These are phyloP conservation scores for Stenopsyche tienmushanensis DNA, from an alignment of 1,140 invertebrate species.

Conservation along the genomic window DNA sequence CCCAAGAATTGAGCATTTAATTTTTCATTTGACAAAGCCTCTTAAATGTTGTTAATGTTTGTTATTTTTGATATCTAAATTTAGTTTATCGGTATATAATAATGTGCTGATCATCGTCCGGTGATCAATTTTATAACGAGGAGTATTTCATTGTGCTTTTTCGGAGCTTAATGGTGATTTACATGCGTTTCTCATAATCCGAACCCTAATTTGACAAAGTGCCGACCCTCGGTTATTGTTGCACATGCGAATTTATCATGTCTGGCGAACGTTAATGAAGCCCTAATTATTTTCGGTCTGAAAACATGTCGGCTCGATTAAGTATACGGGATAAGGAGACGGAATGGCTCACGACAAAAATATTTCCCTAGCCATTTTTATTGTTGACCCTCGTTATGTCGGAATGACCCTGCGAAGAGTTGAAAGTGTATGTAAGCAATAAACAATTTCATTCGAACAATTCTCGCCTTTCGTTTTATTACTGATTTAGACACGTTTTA, in stretches of 20 bases:
- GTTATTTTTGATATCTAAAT: too few relatives aligned
- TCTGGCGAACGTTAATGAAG: neutral
- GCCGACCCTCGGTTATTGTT: too few relatives aligned
- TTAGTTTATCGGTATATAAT: too few relatives aligned
- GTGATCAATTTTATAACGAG: too few relatives aligned
- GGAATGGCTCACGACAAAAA: neutral
- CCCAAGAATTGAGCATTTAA: too few relatives aligned
- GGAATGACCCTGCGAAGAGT: slow-evolving; percentile 1
- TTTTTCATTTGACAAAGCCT: too few relatives aligned
- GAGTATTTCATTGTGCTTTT: too few relatives aligned
- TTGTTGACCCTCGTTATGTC: slow-evolving; percentile 19
- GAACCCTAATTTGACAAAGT: too few relatives aligned
- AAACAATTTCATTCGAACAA: slow-evolving; percentile 13
- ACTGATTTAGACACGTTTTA: neutral
- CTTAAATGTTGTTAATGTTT: too few relatives aligned
- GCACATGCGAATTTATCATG: neutral
- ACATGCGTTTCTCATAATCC: too few relatives aligned
- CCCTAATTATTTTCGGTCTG: slow-evolving; percentile 1
- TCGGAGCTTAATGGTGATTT: too few relatives aligned
- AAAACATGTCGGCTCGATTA: neutral
- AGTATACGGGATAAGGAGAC: slow-evolving; percentile 3
- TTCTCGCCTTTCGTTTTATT: neutral
- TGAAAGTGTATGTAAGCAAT: neutral
- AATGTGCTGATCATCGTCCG: too few relatives aligned
- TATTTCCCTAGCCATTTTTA: slow-evolving; percentile 9